These are phyloP conservation scores for Sapayoa aenigma DNA, from an alignment of 2,113 vertebrate species.

Conservation along the genomic window DNA sequence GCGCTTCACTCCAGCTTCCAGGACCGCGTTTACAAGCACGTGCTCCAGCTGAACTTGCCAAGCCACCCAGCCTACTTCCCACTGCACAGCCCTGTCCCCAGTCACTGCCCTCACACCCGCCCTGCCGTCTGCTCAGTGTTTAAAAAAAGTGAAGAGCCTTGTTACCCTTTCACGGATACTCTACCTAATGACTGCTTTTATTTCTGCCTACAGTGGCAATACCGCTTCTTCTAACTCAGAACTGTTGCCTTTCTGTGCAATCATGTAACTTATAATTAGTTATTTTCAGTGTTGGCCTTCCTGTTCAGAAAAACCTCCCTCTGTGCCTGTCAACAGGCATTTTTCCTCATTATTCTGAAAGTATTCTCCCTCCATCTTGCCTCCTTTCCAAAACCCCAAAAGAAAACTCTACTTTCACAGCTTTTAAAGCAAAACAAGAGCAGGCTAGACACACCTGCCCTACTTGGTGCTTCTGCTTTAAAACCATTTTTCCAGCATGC, in stretches of 20 bases:
- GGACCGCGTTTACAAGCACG: background rate
- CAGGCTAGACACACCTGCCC: background rate
- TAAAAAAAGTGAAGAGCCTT: background rate
- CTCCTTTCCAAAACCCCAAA: background rate
- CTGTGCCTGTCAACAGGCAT: background rate
- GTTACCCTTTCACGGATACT: background rate
- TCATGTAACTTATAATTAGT: background rate
- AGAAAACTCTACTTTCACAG: background rate
- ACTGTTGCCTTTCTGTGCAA: background rate
- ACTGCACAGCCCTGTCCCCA: background rate
- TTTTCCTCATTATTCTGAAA: background rate
- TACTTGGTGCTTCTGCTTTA: background rate
- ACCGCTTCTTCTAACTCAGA: fast-evolving
- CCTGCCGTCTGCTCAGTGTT: too few relatives aligned
- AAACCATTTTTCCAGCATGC: background rate
- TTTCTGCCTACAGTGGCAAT: background rate
- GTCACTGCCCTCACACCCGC: background rate
- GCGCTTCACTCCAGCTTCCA: background rate
- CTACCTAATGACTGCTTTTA: background rate
- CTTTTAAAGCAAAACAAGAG: background rate
- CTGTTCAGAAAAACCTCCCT: background rate
- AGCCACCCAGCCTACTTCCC: background rate
- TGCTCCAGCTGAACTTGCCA: fast-evolving
- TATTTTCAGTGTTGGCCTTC: background rate
- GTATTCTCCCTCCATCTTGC: background rate